Percentiles rank a stretch among this genome's conserved stretches.
Evolutionary conservation across 2,113 vertebrate species (phyloP).

Genomic region (Dipodomys ordii): DNA sequence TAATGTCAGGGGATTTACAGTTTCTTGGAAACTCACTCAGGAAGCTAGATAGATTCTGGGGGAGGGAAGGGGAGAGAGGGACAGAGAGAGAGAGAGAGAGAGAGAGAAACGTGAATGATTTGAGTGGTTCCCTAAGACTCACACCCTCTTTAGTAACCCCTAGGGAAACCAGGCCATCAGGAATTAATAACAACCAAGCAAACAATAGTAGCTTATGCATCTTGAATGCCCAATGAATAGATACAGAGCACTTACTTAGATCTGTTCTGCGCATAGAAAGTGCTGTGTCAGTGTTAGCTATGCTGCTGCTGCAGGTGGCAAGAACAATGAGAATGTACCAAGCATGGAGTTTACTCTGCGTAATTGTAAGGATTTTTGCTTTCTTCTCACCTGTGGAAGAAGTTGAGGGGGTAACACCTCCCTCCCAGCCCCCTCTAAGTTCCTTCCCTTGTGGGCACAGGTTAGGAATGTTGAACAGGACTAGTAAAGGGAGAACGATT

Average conservation of each 20-base stretch:
- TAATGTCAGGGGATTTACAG: not conserved
- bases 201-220: not conserved
- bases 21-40: conserved; percentile 15
- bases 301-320: not conserved
- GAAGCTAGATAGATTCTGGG: not conserved
- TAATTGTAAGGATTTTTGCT: not conserved
- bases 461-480: not conserved
- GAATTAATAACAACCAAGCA: not conserved
- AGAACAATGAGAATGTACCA: not conserved
- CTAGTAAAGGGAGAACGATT: not conserved
- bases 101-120: not conserved
- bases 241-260: not conserved
- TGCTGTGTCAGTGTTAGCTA: not conserved
- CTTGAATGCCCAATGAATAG: not conserved
- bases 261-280: not conserved
- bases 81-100: too few species aligned
- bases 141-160: not conserved
- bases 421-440: not conserved
- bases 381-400: not conserved
- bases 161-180: not conserved
- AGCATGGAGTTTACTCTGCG: not conserved
- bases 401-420: not conserved
- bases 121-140: not conserved
- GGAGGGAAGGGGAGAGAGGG: not conserved
- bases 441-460: not conserved